Conservation (phyloP, 2,113 vertebrate species). For the Erythrolamprus reginae region DNA sequence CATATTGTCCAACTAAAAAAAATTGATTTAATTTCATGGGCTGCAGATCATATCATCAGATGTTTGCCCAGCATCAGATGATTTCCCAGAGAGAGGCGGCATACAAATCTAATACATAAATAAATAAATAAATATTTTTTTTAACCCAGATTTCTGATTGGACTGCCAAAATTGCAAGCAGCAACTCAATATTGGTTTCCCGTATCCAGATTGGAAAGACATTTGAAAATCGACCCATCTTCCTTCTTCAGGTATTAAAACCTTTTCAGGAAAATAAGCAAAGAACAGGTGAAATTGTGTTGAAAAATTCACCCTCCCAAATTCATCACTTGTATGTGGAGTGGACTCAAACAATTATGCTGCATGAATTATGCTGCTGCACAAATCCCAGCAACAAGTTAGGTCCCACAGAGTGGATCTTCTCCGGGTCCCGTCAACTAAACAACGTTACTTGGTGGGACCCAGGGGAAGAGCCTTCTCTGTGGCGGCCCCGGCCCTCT, state of each 20-base stretch:
- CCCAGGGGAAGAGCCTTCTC: too few species aligned
- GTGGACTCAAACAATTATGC: not conserved
- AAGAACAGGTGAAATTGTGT: not conserved
- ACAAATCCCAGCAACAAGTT: too few species aligned
- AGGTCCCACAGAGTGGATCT: too few species aligned
- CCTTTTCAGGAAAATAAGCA: not conserved
- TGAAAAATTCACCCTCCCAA: not conserved
- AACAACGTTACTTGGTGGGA: too few species aligned
- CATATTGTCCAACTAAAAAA: not conserved
- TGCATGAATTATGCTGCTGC: too few species aligned
- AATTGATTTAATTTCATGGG: not conserved
- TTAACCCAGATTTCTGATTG: slow-evolving; percentile 75
- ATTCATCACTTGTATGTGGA: not conserved
- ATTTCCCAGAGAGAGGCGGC: too few species aligned
- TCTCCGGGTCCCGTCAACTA: too few species aligned
- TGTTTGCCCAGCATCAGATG: not conserved
- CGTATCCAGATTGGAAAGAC: slow-evolving; percentile 75
- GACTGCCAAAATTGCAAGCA: slow-evolving; percentile 67
- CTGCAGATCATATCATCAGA: not conserved
- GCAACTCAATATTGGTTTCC: slow-evolving; percentile 70
- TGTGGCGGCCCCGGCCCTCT: too few species aligned
- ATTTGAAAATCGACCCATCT: slow-evolving; percentile 76
- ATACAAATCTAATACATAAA: too few species aligned
- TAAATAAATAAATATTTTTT: too few species aligned
- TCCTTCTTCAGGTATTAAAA: slow-evolving; percentile 76